Evolutionary conservation across 2,113 vertebrate genomes (phyloP).

Genomic region (Phrynosoma platyrhinos): DNA sequence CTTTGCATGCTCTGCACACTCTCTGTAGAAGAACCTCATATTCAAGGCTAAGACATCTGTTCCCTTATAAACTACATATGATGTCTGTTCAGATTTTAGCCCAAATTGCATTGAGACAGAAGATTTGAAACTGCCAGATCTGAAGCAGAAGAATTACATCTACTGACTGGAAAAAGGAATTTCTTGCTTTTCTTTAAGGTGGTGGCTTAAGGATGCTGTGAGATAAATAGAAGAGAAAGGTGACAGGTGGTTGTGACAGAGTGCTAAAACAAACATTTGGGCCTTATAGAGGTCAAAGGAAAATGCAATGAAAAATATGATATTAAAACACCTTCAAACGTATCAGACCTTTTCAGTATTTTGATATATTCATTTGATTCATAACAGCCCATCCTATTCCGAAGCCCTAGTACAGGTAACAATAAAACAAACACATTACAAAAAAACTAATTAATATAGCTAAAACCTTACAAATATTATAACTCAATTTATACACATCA

Average conservation of each 20-base stretch:
- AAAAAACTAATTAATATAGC: neutral
- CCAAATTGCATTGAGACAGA: slow-evolving; percentile 14
- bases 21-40: slow-evolving; percentile 32
- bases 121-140: neutral
- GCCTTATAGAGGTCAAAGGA: neutral
- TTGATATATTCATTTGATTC: neutral
- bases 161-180: slow-evolving; percentile 9
- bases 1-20: slow-evolving; percentile 49
- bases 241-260: neutral
- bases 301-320: neutral
- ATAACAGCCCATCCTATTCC: neutral
- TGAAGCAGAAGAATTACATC: neutral
- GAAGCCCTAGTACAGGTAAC: neutral
- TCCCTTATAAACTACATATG: slow-evolving; percentile 41
- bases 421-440: neutral
- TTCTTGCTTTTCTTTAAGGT: neutral
- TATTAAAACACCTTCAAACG: neutral
- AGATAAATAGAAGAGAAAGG: neutral
- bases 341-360: neutral
- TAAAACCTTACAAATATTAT: neutral
- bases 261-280: neutral
- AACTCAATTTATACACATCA: neutral
- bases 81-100: neutral
- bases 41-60: slow-evolving; percentile 41
- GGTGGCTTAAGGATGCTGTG: too few relatives aligned